Evolutionary conservation across 2,888 invertebrate genomes (phyloP).

Genomic region (Chymomyza fuscimana): DNA sequence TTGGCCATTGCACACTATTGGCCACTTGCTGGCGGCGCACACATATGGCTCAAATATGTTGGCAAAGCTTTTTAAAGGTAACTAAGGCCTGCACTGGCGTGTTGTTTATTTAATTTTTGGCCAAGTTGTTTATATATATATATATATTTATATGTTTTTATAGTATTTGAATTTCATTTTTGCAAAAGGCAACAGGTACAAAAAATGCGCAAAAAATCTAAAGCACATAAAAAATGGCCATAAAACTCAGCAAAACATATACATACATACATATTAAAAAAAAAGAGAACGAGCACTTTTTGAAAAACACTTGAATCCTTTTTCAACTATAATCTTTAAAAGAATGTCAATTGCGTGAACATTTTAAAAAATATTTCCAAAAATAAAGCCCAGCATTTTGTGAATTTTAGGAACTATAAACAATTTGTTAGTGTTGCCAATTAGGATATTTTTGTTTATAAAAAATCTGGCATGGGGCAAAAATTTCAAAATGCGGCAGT

Average conservation of each 20-base stretch:
- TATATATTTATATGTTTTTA: not conserved
- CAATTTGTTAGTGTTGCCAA: too few relatives aligned
- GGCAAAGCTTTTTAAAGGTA: not conserved
- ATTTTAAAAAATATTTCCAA: not conserved
- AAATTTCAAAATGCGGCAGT: too few relatives aligned
- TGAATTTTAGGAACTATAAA: too few relatives aligned
- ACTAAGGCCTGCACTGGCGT: not conserved
- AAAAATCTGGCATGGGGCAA: too few relatives aligned
- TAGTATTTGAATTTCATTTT: not conserved
- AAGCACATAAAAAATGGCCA: conserved; percentile 31
- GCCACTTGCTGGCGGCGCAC: not conserved
- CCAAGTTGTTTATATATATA: not conserved
- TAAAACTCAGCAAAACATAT: conserved; percentile 22
- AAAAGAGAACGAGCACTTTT: conserved; percentile 18
- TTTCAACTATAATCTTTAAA: not conserved
- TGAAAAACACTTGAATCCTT: not conserved
- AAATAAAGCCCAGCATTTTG: too few relatives aligned
- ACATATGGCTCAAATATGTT: not conserved
- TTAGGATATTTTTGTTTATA: too few relatives aligned
- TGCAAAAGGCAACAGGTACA: not conserved
- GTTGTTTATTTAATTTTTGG: not conserved
- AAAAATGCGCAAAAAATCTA: conserved; percentile 4
- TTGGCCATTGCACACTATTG: too few relatives aligned
- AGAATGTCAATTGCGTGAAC: not conserved
- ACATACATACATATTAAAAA: not conserved